These are phyloP conservation scores for Hydrocynus forskahlii DNA, from an alignment of 2,797 vertebrate genomes.

Conservation along the genomic window DNA sequence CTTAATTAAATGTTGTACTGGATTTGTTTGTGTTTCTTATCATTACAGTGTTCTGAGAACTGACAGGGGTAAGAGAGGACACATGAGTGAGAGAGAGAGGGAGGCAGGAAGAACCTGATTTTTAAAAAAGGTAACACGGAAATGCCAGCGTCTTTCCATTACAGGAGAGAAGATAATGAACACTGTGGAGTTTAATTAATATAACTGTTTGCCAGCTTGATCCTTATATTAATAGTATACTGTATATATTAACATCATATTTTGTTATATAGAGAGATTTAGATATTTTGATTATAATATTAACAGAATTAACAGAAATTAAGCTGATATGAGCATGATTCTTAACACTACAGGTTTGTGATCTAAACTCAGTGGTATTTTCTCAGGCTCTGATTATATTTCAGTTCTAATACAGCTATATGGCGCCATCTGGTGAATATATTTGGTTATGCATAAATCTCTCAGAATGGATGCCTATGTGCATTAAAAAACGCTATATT, in stretches of 20 bases:
- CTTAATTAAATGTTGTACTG: slow-evolving; percentile 53
- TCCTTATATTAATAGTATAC: background rate
- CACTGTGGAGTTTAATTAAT: slow-evolving; percentile 26
- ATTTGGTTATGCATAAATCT: slow-evolving; percentile 1
- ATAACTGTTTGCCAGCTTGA: slow-evolving; percentile 4
- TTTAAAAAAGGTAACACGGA: slow-evolving; percentile 23
- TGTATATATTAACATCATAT: too few species aligned
- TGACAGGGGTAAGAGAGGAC: slow-evolving; percentile 46
- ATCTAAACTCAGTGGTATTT: background rate
- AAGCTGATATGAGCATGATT: background rate
- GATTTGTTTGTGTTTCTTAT: slow-evolving; percentile 59
- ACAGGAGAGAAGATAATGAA: slow-evolving; percentile 31
- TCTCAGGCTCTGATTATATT: background rate
- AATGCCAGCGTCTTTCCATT: background rate
- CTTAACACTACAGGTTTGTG: background rate
- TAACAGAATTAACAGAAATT: background rate
- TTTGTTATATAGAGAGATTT: too few species aligned
- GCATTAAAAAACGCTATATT: too few species aligned
- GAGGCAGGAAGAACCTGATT: slow-evolving; percentile 57
- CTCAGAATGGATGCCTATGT: background rate
- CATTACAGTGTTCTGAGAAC: slow-evolving; percentile 42
- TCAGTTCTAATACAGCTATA: slow-evolving; percentile 10
- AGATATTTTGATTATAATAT: background rate
- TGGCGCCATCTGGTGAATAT: slow-evolving; percentile 54
- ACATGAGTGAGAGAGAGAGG: slow-evolving; percentile 27